Evolutionary conservation across 2,113 vertebrate genomes (phyloP), one percentile per base, ranked within the genome.

Genomic region (Osmerus eperlanus): DNA sequence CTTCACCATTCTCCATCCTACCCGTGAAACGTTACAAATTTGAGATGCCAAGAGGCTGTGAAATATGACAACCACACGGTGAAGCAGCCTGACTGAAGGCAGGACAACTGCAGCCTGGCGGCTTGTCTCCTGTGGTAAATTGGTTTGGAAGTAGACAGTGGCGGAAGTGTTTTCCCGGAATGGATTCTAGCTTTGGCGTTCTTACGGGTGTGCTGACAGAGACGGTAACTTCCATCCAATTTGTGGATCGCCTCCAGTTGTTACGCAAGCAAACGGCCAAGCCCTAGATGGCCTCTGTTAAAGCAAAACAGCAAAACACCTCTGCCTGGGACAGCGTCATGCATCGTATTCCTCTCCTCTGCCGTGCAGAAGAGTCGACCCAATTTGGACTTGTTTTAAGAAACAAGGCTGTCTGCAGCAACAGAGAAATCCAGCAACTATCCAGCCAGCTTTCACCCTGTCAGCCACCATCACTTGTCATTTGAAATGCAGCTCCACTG

Each of bases 301-400:
- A 25, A 16, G 3, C 55, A 5, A 61, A 14, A 16, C 36, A 67
- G 41, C 68, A 64, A 36, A 21, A 68, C 16, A 55, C 16, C 32
- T n/a, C 28, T 56, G 54, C 56, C 18, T 4, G 15, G 28, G 53
- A 68, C 28, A 16, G 64, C 3, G 32, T 21, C 64, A 18, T 15
- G 25, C 66, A 29, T 18, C 25, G 29, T 32, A 12, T 23, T 55
- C 25, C 66, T 54, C 29, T 25, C 3, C 54, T 19, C 52, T 68
- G 68, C 56, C 67, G 74, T 47, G 63, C 9, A 54, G 54, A 75
- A 58, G 36, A 75, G 29, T 59, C 58, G 23, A 73, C 56, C 71
- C 36, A 79, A 25, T 74, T 79, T 74, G 28, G 29, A 51, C 65
- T 58, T 58, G 29, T 53, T 28, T 67, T 25, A 67, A 60, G 28